Percentiles rank a stretch among this genome's conserved stretches.
phyloP scores from a whole-genome alignment of 1,140 invertebrate species.

The Goniozus legneri region DNA sequence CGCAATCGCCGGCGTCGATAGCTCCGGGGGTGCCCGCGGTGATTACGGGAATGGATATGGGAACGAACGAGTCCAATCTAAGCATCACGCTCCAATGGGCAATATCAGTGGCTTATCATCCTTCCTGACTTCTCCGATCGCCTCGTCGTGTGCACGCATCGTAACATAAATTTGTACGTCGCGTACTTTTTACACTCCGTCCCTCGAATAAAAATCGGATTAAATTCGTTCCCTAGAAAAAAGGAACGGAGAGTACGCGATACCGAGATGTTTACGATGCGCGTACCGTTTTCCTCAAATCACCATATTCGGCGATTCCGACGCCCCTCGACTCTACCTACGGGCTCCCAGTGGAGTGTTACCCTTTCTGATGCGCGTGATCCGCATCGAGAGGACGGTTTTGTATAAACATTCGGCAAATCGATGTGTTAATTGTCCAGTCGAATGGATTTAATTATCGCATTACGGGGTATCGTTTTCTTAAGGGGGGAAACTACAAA shows the following conservation, averaged over 20 bases:
- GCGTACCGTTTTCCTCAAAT: background rate
- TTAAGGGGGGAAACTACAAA: too few species aligned
- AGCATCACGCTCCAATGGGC: conserved; percentile 36
- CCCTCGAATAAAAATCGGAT: conserved; percentile 10
- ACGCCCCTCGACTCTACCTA: background rate
- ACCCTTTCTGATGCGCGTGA: too few species aligned
- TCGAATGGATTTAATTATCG: too few species aligned
- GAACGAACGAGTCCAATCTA: conserved; percentile 40
- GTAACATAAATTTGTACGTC: conserved; percentile 29
- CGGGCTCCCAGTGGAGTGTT: too few species aligned
- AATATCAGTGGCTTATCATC: conserved; percentile 44
- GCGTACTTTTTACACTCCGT: too few species aligned
- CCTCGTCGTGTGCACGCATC: conserved; percentile 4
- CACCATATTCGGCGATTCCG: background rate
- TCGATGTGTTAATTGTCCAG: too few species aligned
- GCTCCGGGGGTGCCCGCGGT: conserved; percentile 20
- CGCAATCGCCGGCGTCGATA: conserved; percentile 17
- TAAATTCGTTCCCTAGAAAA: conserved; percentile 1
- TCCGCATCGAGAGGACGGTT: too few species aligned
- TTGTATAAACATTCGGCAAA: too few species aligned
- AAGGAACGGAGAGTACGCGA: background rate
- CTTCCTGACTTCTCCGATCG: conserved; percentile 11
- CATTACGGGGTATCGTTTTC: too few species aligned
- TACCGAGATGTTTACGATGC: conserved; percentile 3
- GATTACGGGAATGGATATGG: conserved; percentile 37